Conservation (phyloP, 1,140 invertebrate genomes). For the Helicoverpa zea region DNA sequence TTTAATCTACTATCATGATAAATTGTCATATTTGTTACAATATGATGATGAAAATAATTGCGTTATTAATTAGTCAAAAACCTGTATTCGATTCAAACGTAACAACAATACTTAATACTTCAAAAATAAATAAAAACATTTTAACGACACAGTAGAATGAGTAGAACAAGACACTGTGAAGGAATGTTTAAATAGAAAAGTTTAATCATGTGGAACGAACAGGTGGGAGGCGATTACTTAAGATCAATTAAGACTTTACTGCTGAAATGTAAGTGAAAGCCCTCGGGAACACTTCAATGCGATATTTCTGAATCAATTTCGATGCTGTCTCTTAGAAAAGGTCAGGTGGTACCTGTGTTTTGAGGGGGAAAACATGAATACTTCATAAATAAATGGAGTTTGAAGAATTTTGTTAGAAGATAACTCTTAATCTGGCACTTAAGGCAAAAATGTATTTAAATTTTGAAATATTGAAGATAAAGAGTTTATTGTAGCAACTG, state of each 20-base stretch:
- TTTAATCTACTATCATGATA: too few relatives aligned
- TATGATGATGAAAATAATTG: too few relatives aligned
- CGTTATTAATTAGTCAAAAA: too few relatives aligned
- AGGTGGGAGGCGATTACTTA: not conserved
- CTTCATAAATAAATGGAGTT: not conserved
- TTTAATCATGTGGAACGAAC: not conserved
- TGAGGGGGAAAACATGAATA: not conserved
- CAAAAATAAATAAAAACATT: not conserved
- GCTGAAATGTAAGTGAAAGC: slow-evolving; percentile 3
- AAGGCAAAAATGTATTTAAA: too few relatives aligned
- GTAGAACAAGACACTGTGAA: not conserved
- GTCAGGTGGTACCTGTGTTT: not conserved
- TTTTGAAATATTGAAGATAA: too few relatives aligned
- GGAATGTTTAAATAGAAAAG: not conserved
- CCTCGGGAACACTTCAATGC: slow-evolving; percentile 6
- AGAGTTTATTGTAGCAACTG: too few relatives aligned
- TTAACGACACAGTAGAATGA: not conserved
- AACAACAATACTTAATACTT: not conserved
- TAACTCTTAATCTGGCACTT: not conserved
- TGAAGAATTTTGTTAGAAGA: not conserved
- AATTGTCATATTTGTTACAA: too few relatives aligned
- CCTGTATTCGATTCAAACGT: too few relatives aligned
- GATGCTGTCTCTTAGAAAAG: not conserved
- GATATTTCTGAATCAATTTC: not conserved
- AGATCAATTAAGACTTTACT: slow-evolving; percentile 10